A percentile compares a stretch with the other conserved stretches of the same genome.
Conservation (phyloP, 2,113 vertebrate species). For the Haplochromis burtoni region DNA sequence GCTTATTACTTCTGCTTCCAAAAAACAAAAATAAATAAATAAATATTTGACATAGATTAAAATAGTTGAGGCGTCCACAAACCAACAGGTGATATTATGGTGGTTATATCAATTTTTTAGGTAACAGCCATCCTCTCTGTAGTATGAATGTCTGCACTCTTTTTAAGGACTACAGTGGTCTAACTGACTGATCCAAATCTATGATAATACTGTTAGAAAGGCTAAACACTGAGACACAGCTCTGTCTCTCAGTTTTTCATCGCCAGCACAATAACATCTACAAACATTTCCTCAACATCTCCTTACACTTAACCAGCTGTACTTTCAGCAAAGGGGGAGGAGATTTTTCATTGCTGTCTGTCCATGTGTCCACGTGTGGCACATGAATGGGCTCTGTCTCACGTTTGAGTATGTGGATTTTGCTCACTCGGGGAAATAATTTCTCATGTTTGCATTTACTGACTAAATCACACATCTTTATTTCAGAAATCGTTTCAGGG, state of each 20-base stretch:
- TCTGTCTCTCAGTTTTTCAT: not conserved
- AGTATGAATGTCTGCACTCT: not conserved
- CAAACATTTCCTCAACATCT: constrained; percentile 4
- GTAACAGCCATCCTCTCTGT: not conserved
- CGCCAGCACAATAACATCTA: not conserved
- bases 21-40: not conserved
- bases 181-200: not conserved
- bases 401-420: not conserved
- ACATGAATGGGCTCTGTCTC: not conserved
- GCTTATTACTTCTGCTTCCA: not conserved
- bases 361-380: not conserved
- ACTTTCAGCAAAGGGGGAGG: not conserved
- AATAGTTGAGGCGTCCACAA: not conserved
- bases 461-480: not conserved
- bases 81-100: not conserved
- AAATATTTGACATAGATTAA: not conserved
- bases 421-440: not conserved
- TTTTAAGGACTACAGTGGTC: not conserved
- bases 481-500: not conserved
- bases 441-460: not conserved
- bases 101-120: not conserved
- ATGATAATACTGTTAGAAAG: not conserved
- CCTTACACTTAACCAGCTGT: not conserved
- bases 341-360: constrained; percentile 24
- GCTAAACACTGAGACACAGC: not conserved